A percentile compares a stretch with the other conserved stretches of the same genome.
These are phyloP conservation scores for Drosophila dives DNA, from an alignment of 2,888 invertebrate genomes.

Conservation along the genomic window DNA sequence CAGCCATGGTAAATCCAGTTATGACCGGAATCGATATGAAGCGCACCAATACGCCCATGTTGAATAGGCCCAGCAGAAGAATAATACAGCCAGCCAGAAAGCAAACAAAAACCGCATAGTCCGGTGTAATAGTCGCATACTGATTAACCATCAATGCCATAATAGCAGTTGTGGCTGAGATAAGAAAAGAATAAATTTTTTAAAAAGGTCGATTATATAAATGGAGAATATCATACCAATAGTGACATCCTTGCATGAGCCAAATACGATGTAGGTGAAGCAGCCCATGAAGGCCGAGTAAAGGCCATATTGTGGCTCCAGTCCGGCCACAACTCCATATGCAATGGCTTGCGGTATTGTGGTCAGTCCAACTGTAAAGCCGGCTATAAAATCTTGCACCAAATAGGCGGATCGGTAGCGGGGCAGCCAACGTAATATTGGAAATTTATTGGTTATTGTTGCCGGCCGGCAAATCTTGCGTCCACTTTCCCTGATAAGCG, in stretches of 20 bases:
- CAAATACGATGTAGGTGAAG: constrained; percentile 95
- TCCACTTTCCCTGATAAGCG: constrained; percentile 61
- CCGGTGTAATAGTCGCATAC: constrained; percentile 88
- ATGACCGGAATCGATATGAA: constrained; percentile 95
- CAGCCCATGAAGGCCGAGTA: constrained; percentile 98
- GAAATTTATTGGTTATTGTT: constrained; percentile 87
- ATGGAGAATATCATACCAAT: constrained; percentile 86
- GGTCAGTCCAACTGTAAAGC: constrained; percentile 92
- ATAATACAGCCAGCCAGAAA: constrained; percentile 91
- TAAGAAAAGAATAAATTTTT: neutral
- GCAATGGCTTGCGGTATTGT: constrained; percentile 94
- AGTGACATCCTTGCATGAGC: constrained; percentile 93
- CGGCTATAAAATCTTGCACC: constrained; percentile 92
- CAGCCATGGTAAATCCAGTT: constrained; percentile 94
- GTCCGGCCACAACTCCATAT: constrained; percentile 91
- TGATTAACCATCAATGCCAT: constrained; percentile 93
- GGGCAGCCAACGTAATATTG: constrained; percentile 91
- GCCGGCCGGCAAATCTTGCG: constrained; percentile 85
- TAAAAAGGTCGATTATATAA: no score
- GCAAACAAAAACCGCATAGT: constrained; percentile 90
- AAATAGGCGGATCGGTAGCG: constrained; percentile 88
- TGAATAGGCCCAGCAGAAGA: constrained; percentile 89
- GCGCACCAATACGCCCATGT: constrained; percentile 92
- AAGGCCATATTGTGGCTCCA: constrained; percentile 91
- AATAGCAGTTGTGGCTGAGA: constrained; percentile 93